A percentile compares a stretch with the other conserved stretches of the same genome.
phyloP scores from a whole-genome alignment of 2,797 vertebrate genomes.

The Hipposideros larvatus region DNA sequence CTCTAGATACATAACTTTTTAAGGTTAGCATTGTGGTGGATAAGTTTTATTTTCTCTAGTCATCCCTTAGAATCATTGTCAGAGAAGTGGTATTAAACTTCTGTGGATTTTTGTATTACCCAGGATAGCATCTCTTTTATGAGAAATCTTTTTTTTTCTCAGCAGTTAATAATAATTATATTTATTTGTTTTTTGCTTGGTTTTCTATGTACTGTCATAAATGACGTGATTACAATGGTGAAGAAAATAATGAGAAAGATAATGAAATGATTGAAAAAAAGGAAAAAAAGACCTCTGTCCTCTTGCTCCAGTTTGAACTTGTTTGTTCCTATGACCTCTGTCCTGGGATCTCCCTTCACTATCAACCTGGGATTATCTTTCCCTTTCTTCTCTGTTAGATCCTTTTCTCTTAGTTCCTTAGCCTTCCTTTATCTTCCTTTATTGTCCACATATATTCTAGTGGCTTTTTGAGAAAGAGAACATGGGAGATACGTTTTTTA shows the following conservation, averaged over 20 bases:
- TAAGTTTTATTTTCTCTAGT: background rate
- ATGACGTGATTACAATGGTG: conserved; percentile 60
- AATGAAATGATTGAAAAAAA: conserved; percentile 41
- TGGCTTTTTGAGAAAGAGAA: background rate
- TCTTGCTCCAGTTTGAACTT: background rate
- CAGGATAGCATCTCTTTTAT: background rate
- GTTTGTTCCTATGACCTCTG: background rate
- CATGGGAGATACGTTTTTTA: background rate
- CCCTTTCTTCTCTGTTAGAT: background rate
- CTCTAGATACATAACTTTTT: background rate
- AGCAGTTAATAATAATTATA: background rate
- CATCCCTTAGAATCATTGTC: background rate
- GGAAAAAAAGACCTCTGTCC: background rate
- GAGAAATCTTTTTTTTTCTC: background rate
- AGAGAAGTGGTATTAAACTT: background rate
- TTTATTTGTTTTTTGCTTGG: background rate
- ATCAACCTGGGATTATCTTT: background rate
- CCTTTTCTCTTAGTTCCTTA: background rate
- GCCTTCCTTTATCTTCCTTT: background rate
- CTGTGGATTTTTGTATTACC: background rate
- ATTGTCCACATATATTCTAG: background rate
- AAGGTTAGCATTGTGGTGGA: background rate
- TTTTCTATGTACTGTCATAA: background rate
- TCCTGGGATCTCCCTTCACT: background rate
- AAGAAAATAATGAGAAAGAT: conserved; percentile 77